A percentile compares a stretch with the other conserved stretches of the same genome.
phyloP scores from a whole-genome alignment of 2,797 vertebrate genomes.

The Dryobates pubescens region DNA sequence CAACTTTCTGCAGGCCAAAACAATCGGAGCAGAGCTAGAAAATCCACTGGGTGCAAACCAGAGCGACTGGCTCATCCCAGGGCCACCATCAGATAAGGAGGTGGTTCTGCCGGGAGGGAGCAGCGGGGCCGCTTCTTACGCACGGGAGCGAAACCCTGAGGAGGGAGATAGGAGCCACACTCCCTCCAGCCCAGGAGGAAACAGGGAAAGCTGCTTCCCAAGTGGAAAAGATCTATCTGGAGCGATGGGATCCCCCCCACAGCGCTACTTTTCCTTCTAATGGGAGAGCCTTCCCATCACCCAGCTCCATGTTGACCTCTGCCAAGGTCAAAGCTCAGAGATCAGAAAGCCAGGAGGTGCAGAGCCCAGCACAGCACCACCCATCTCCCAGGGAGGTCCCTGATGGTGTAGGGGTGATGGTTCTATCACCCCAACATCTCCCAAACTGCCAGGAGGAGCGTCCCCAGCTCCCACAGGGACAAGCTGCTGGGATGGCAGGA shows the following conservation, averaged over 20 bases:
- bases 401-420: rapidly evolving
- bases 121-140: not conserved
- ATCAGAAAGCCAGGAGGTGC: rapidly evolving
- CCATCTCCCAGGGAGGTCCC: rapidly evolving
- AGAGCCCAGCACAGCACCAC: not conserved
- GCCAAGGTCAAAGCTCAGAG: constrained; percentile 54
- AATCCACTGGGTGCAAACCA: not conserved
- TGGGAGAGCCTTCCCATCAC: not conserved
- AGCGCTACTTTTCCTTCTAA: not conserved
- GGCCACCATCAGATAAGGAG: not conserved
- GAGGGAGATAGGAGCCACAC: rapidly evolving
- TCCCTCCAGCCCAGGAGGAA: not conserved
- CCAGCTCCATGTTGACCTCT: constrained; percentile 31
- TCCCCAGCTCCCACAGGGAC: not conserved
- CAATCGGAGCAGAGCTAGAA: constrained; percentile 20
- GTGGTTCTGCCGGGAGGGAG: not conserved
- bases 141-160: rapidly evolving
- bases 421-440: not conserved
- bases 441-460: not conserved
- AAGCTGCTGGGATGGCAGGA: not conserved
- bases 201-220: not conserved
- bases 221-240: not conserved
- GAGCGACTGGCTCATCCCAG: constrained; percentile 9
- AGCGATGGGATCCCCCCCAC: not conserved
- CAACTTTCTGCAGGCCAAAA: constrained; percentile 9